Percentiles rank a stretch among this genome's conserved stretches.
phyloP scores from a whole-genome alignment of 2,797 vertebrate species.

The Macroramphosus scolopax region DNA sequence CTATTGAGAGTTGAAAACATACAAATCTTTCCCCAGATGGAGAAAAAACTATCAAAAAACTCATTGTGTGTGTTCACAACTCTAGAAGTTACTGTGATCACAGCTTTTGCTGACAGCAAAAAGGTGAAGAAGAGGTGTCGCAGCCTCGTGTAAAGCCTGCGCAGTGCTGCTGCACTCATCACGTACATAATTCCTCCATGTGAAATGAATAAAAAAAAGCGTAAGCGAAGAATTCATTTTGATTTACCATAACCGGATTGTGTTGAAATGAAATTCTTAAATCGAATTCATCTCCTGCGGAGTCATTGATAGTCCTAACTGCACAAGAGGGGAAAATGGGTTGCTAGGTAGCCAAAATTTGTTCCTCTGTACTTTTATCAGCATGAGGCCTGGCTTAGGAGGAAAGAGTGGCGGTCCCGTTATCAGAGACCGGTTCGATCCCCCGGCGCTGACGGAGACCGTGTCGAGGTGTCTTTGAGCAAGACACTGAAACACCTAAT shows the following conservation, averaged over 20 bases:
- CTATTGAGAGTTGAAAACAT: not conserved
- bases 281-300: no score
- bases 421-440: no score
- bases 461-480: no score
- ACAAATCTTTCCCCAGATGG: not conserved
- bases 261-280: no score
- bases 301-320: not conserved
- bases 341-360: constrained; percentile 4
- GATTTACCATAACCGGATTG: constrained; percentile 3
- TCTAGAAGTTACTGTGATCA: constrained; percentile 21
- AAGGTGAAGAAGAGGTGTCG: constrained; percentile 14
- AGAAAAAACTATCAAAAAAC: not conserved
- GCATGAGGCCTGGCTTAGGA: no score
- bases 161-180: not conserved
- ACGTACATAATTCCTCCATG: not conserved
- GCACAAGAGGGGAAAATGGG: not conserved
- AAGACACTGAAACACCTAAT: no score
- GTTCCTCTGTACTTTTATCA: constrained; percentile 6
- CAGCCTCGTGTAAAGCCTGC: constrained; percentile 4
- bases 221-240: constrained; percentile 4
- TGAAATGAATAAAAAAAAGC: constrained; percentile 8
- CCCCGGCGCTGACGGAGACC: no score
- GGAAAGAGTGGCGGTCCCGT: no score
- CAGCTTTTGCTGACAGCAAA: constrained; percentile 16
- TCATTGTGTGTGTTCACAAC: constrained; percentile 13